Evolutionary conservation across 2,113 vertebrate genomes (phyloP).

Genomic region (Alouatta palliata): DNA sequence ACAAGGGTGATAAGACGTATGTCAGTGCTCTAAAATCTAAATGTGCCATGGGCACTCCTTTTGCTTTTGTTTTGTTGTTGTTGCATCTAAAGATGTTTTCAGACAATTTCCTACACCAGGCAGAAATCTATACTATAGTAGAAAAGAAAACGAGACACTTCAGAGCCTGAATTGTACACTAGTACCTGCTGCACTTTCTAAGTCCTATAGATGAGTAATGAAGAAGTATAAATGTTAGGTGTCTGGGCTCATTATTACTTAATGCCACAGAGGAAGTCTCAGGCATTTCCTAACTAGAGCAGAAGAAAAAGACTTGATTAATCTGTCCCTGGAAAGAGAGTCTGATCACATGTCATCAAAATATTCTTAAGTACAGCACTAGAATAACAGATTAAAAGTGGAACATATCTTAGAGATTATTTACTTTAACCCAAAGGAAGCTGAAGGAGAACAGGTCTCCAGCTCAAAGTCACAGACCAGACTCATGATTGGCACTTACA

Average conservation of each 20-base stretch:
- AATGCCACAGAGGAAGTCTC: not conserved
- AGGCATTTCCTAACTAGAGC: not conserved
- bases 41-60: not conserved
- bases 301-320: not conserved
- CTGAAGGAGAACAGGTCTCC: not conserved
- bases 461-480: not conserved
- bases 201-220: accelerated
- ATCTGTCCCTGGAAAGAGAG: not conserved
- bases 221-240: not conserved
- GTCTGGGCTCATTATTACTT: not conserved
- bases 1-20: not conserved
- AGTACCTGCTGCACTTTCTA: not conserved
- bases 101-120: not conserved
- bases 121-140: not conserved
- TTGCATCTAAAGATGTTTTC: not conserved
- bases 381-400: not conserved
- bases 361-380: not conserved
- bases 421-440: not conserved
- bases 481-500: accelerated
- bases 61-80: not conserved
- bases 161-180: not conserved
- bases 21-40: not conserved
- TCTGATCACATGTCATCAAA: not conserved
- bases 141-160: not conserved
- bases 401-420: not conserved